A percentile compares a stretch with the other conserved stretches of the same genome.
Conservation (phyloP, 2,797 vertebrate species). For the Poecilia velifera region DNA sequence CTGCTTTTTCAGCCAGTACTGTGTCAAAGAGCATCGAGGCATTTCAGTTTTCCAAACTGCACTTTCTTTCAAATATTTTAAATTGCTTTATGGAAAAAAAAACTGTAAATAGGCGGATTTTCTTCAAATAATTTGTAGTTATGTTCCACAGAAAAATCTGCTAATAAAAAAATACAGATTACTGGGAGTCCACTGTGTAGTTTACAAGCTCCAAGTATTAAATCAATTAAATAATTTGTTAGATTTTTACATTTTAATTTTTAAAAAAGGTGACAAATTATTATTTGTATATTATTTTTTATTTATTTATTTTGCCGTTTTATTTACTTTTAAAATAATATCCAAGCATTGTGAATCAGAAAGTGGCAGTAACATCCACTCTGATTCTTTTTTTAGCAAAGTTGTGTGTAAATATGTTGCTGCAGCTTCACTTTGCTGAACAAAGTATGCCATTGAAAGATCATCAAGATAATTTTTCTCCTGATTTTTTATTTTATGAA, state of each 20-base stretch:
- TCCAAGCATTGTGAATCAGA: neutral
- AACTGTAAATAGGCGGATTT: neutral
- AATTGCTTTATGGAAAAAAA: neutral
- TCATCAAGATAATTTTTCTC: neutral
- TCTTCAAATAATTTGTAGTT: neutral
- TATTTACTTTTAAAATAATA: neutral
- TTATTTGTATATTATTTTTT: too few relatives aligned
- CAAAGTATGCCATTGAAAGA: neutral
- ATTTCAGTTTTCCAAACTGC: neutral
- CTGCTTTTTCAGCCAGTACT: neutral
- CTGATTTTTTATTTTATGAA: neutral
- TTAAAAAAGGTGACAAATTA: too few relatives aligned
- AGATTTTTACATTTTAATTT: too few relatives aligned
- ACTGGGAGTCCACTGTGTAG: neutral
- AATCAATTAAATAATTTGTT: neutral
- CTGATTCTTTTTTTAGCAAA: neutral
- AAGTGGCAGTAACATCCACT: neutral
- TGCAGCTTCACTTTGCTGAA: neutral
- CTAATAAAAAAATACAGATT: neutral
- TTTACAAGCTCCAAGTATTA: neutral
- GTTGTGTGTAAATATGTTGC: neutral
- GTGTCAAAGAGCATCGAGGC: too few relatives aligned
- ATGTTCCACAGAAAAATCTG: neutral
- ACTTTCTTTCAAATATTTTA: neutral
- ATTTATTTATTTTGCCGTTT: neutral